Evolutionary conservation across 2,888 invertebrate species (phyloP), one percentile per base, ranked within the genome.

Genomic region (Drosophila setosimentum): DNA sequence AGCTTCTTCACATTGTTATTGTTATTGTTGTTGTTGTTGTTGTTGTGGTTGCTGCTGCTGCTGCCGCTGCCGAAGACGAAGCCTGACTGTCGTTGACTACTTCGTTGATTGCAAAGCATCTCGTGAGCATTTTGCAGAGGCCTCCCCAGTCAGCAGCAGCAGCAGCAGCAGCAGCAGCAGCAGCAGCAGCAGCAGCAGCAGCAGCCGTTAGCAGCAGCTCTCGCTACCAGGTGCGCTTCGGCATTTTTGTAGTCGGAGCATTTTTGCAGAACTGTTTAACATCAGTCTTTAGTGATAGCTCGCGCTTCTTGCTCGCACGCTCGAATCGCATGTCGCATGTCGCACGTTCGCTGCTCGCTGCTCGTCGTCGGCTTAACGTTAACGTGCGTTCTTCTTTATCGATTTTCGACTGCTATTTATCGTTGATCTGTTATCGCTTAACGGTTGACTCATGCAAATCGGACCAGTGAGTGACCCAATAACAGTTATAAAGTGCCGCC

Each of bases 221-320:
- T 68, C 62, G 74, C 68, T 68, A 73, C 78, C 65, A 68, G 66
- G 67, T 76, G 70, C 60, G 59, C 66, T 54, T 78, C 64, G 76
- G 73, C 45, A 61, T 68, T 67, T 68, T 55, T 75, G 76, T 75
- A 71, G 65, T 66, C 71, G 78, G 83, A 89, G 88, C 87, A 86
- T 87, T 92, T 92, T 92, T 92, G 91, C 92, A 92, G 91, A 92
- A 90, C 90, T 82, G 89, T 83, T 91, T 91, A 91, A 91, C 91
- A 91, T 91, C 92, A 91, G 92, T 91, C 92, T 92, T 92, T 92
- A 91, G 91, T 92, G 91, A 91, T 91, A 91, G 91, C 90, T 91
- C 91, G 91, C 89, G 88, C 90, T 89, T 87, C 92, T 91, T 92
- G 91, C 85, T 91, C 88, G 92, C 90, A 88, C 83, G 87, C 82